These are phyloP conservation scores for Micoletzkya japonica DNA, from an alignment of 2,888 invertebrate species.

Conservation along the genomic window DNA sequence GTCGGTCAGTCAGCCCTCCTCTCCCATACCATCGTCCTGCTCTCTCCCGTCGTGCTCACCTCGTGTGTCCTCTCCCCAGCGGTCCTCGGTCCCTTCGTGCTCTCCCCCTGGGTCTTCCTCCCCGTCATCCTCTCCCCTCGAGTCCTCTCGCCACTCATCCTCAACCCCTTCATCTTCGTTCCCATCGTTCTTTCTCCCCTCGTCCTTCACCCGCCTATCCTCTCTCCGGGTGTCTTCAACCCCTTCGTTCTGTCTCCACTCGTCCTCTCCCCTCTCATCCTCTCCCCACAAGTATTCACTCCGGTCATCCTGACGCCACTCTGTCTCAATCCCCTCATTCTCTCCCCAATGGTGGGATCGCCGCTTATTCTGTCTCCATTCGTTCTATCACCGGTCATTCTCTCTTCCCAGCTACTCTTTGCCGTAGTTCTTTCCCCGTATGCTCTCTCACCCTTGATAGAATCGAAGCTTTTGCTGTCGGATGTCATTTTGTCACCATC, in stretches of 20 bases:
- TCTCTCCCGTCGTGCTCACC: conserved; percentile 30
- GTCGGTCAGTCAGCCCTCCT: background rate
- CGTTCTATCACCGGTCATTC: conserved; percentile 33
- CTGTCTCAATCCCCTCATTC: conserved; percentile 23
- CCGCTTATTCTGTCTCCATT: conserved; percentile 31
- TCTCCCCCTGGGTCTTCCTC: conserved; percentile 39
- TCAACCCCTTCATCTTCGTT: conserved; percentile 40
- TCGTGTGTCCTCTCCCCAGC: conserved; percentile 36
- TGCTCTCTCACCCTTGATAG: conserved; percentile 30
- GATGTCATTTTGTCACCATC: conserved; percentile 42
- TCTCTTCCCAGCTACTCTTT: conserved; percentile 23
- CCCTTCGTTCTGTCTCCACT: conserved; percentile 41
- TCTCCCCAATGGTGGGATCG: conserved; percentile 18
- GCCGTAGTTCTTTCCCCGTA: conserved; percentile 32
- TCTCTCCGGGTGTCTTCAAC: conserved; percentile 41
- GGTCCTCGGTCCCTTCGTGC: conserved; percentile 36
- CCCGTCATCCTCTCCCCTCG: conserved; percentile 41
- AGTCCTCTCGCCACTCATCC: conserved; percentile 30
- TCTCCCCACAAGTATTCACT: conserved; percentile 45
- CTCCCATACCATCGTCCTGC: conserved; percentile 32
- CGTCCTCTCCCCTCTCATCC: conserved; percentile 43
- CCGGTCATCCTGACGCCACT: conserved; percentile 14
- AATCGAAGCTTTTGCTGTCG: conserved; percentile 31
- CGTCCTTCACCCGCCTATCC: conserved; percentile 40
- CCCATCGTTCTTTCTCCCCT: conserved; percentile 49